Conservation (phyloP, 2,888 invertebrate species). For the Sphecodes monilicornis region DNA sequence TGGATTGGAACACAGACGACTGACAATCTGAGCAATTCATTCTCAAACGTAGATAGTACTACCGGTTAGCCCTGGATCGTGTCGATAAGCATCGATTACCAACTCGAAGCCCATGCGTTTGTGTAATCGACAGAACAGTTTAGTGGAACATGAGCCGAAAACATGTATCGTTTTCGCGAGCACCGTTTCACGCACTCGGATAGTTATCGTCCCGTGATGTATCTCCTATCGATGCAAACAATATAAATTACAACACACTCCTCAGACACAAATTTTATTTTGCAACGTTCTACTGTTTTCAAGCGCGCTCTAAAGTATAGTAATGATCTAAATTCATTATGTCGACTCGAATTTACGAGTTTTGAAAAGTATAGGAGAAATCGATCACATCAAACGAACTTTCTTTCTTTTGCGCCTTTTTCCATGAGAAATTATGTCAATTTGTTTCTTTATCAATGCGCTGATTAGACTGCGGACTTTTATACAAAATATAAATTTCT, state of each 20-base stretch:
- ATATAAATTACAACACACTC: neutral
- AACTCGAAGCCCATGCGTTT: slow-evolving; percentile 29
- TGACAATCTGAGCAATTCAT: slow-evolving; percentile 40
- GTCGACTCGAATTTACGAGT: neutral
- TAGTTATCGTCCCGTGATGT: neutral
- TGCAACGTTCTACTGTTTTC: neutral
- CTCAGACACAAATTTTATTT: neutral
- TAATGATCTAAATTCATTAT: neutral
- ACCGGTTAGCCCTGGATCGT: slow-evolving; percentile 30
- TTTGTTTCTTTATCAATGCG: neutral
- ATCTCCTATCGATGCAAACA: neutral
- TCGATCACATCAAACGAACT: neutral
- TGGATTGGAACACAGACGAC: slow-evolving; percentile 10
- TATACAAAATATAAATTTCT: neutral
- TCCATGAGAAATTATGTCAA: neutral
- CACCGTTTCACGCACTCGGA: slow-evolving; percentile 5
- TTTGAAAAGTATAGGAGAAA: neutral
- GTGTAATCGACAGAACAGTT: slow-evolving; percentile 34
- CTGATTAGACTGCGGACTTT: neutral
- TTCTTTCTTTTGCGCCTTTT: neutral
- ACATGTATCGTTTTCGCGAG: slow-evolving; percentile 12
- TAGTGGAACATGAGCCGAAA: slow-evolving; percentile 30
- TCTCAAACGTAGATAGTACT: slow-evolving; percentile 29
- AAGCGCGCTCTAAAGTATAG: neutral
- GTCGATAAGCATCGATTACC: slow-evolving; percentile 51